Evolutionary conservation across 1,140 invertebrate species (phyloP).

Genomic region (Dysdera silvatica): DNA sequence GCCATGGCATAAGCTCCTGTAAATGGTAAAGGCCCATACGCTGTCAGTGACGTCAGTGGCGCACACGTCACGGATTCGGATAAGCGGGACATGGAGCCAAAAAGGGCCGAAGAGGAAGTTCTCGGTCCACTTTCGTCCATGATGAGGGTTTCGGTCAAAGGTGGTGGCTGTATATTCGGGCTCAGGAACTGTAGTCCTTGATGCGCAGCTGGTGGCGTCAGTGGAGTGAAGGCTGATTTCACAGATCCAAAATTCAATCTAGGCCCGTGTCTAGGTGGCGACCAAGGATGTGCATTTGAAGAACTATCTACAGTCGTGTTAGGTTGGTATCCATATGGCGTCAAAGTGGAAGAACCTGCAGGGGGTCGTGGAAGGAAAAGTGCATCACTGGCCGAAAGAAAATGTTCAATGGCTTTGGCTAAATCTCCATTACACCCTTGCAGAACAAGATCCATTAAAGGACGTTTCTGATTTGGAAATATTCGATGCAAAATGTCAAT

Average conservation of each 20-base stretch:
- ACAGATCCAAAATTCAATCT: conserved; percentile 11
- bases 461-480: conserved; percentile 73
- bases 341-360: too few species aligned
- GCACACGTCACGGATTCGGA: conserved; percentile 18
- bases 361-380: conserved; percentile 18
- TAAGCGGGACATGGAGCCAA: conserved; percentile 13
- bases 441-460: conserved; percentile 76
- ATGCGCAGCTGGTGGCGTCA: neutral
- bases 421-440: conserved; percentile 76
- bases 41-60: neutral
- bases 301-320: too few species aligned
- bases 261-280: neutral
- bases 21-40: neutral
- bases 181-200: neutral
- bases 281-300: conserved; percentile 8
- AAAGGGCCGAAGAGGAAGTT: neutral
- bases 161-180: neutral
- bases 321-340: neutral
- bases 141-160: neutral
- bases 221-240: conserved; percentile 23
- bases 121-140: neutral
- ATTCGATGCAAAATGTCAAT: conserved; percentile 75
- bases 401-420: conserved; percentile 66
- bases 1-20: neutral
- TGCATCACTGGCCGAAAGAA: conserved; percentile 42